Evolutionary conservation across 2,888 invertebrate genomes (phyloP), one percentile per base, ranked within the genome.

Genomic region (Tenthredo mesomela): DNA sequence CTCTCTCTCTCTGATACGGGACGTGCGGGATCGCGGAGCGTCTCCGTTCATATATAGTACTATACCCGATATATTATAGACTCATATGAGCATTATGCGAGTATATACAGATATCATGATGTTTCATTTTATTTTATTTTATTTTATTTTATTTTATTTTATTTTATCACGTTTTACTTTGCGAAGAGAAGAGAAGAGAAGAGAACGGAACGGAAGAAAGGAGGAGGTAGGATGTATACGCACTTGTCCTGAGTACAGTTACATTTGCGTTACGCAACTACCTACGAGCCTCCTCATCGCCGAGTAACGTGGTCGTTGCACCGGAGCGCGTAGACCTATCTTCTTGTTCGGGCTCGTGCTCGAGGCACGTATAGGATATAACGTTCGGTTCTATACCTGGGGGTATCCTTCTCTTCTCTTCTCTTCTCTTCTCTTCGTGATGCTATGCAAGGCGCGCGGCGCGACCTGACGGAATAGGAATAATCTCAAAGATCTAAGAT

Each of bases 241-340:
- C 54, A 61, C 80, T 61, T 61, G 80, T 58, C 33, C 40, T 18
- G 25, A 50, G 58, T 80, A 80, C 80, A 58, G 80, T 80, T 80
- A 80, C 80, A 80, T 80, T 80, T 40, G 80, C 80, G 80, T 80
- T 80, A 80, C 80, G 80, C 80, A 80, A 80, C 80, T 73, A 18
- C 4, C 43, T 25, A 33, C 54, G 61, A 40, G 80, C 37, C 50
- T 18, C 77, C 33, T 47, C 50, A 15, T 29, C 37, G 58, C n/a
- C 21, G 21, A 80, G 77, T 21, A 58, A 40, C 58, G 40, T 58
- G 61, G 80, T 80, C 80, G 80, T 80, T 80, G 80, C 80, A 80
- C 80, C 50, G 25, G 6, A 67, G 33, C 67, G 33, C 15, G 67
- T 67, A 67, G 25, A 67, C 67, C 67, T 33, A 67, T 67, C 67